These are phyloP conservation scores for Clepsis dumicolana DNA, from an alignment of 2,888 invertebrate genomes.

Conservation along the genomic window DNA sequence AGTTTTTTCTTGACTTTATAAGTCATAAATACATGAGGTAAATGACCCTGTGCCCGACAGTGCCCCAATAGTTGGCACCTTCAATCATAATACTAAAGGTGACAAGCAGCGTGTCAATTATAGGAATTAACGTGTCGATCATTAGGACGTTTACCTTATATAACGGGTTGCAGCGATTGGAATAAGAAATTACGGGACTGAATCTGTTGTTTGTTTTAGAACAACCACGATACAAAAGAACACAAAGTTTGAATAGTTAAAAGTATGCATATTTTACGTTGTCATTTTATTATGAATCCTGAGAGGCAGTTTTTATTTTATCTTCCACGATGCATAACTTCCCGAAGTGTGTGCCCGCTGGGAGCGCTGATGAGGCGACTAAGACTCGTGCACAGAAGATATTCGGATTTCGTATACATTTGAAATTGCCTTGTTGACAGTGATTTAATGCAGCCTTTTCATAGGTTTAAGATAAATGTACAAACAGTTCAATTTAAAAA, in stretches of 20 bases:
- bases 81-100: too few relatives aligned
- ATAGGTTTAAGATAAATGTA: slow-evolving; percentile 33
- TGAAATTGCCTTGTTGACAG: slow-evolving; percentile 71
- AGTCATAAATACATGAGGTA: background rate
- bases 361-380: background rate
- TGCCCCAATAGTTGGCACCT: too few relatives aligned
- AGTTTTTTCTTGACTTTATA: background rate
- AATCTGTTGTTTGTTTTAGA: slow-evolving; percentile 57
- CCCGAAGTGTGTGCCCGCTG: background rate
- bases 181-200: slow-evolving; percentile 53
- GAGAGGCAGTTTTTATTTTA: background rate
- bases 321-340: background rate
- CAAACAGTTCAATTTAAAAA: slow-evolving; percentile 36
- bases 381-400: background rate
- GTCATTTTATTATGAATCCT: background rate
- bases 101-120: too few relatives aligned
- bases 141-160: too few relatives aligned
- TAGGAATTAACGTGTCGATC: too few relatives aligned
- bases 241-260: background rate
- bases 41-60: too few relatives aligned
- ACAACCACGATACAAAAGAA: slow-evolving; percentile 57
- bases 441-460: slow-evolving; percentile 73
- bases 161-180: slow-evolving; percentile 49
- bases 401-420: slow-evolving; percentile 51
- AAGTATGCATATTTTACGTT: background rate